A percentile compares a stretch with the other conserved stretches of the same genome.
Conservation (phyloP, 2,888 invertebrate genomes). For the Allolobophora icterica region DNA sequence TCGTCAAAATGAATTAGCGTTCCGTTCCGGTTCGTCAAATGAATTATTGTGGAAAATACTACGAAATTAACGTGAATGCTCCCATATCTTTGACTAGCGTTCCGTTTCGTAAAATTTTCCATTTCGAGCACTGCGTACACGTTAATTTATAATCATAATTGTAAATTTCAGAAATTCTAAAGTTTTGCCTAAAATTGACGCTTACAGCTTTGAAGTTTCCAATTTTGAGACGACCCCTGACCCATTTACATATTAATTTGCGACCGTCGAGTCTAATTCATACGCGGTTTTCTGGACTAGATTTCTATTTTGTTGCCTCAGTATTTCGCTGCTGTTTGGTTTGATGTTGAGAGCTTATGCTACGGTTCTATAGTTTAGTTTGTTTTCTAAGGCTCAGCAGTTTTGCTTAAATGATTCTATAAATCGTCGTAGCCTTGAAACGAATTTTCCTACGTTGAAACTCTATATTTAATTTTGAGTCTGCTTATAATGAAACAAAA, state of each 20-base stretch:
- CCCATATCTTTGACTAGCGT: too few species aligned
- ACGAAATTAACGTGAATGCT: too few species aligned
- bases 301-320: neutral
- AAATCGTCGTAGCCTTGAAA: too few species aligned
- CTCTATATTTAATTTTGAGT: neutral
- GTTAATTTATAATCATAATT: too few species aligned
- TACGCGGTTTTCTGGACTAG: neutral
- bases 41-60: too few species aligned
- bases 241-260: constrained; percentile 1
- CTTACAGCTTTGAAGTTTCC: neutral
- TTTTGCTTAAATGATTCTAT: neutral
- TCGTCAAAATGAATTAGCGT: too few species aligned
- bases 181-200: neutral
- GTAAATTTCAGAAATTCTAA: neutral
- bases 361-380: neutral
- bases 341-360: neutral
- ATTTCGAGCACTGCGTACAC: too few species aligned
- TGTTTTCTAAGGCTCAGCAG: neutral
- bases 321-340: accelerated
- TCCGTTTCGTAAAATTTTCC: too few species aligned
- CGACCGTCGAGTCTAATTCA: neutral
- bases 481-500: neutral
- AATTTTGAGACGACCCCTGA: neutral
- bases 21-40: too few species aligned
- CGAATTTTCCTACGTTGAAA: neutral